Base-by-base conservation (phyloP, 2,113 vertebrate species). In the Cervus canadensis region DNA sequence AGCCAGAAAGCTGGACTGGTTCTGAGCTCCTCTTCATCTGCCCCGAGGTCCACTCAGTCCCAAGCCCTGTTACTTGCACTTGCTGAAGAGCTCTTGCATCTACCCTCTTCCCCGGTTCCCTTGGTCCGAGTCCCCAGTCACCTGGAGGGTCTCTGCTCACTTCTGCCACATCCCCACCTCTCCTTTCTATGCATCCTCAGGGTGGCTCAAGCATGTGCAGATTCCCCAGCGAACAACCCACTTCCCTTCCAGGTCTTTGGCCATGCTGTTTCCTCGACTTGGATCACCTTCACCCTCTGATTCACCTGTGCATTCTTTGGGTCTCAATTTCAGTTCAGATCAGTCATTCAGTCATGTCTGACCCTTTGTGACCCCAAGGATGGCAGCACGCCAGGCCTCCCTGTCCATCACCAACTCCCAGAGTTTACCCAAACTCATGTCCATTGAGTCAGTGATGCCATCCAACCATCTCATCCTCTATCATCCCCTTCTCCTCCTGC, bases 261-360 rank as follows among this genome's bases (percentile, higher is more conserved):
- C 28, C 23, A 12, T 56, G 40, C 45, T 82, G 43, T 21, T 78
- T 19, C 16, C 43, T 64, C 0, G 4, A n/a, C 28, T 56, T 28
- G 30, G 30, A 56, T 8, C 19, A 28, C 30, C 54, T 79, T 30
- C 17, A 3, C 10, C 28, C 15, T 13, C 40, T 59, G 2, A 7
- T 26, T 62, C 45, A 74, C 23, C 25, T 87, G 21, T 28, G 12
- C 14, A 43, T 26, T 52, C 48, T 59, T 89, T 9, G 4, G 13
- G 33, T 78, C 79, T 67, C 81, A 60, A 7, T 6, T 56, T 56
- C 64, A 71, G 5, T 71, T 71, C 64, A 71, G 64, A 11, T 71
- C 64, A 71, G 17, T 71, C 2, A 2, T 1, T 23, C 64, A 71
- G 19, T 71, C 1, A 8, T 71, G n/a, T 71, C n/a, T 0, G 0